A percentile compares a stretch with the other conserved stretches of the same genome.
These are phyloP conservation scores for Silvanus unidentatus DNA, from an alignment of 2,888 invertebrate species.

Conservation along the genomic window DNA sequence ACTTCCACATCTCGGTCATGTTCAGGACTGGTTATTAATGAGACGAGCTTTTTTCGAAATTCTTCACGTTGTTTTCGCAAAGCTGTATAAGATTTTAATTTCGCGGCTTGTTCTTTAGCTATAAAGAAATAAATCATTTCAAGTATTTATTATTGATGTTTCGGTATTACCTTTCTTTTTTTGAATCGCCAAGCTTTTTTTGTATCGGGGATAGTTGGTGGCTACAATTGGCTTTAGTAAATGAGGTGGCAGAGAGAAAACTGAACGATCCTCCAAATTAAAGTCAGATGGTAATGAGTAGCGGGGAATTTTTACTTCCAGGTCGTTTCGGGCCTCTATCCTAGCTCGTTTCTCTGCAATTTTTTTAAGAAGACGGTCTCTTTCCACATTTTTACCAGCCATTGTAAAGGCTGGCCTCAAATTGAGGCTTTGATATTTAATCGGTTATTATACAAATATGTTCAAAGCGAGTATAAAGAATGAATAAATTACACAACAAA, in stretches of 20 bases:
- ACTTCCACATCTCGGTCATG: constrained; percentile 48
- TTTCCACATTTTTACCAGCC: constrained; percentile 36
- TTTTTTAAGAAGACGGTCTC: constrained; percentile 46
- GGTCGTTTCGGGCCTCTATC: constrained; percentile 47
- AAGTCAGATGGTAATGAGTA: constrained; percentile 53
- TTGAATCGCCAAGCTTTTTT: constrained; percentile 39
- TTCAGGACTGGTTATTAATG: constrained; percentile 61
- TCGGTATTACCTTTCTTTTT: constrained; percentile 35
- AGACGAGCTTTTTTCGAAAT: constrained; percentile 73
- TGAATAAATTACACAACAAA: too few relatives aligned
- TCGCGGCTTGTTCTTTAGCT: constrained; percentile 45
- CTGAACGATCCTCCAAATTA: constrained; percentile 51
- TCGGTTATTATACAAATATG: too few relatives aligned
- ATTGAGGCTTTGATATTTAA: too few relatives aligned
- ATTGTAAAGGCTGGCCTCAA: too few relatives aligned
- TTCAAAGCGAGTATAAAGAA: too few relatives aligned
- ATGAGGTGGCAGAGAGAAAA: constrained; percentile 61
- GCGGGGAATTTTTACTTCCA: constrained; percentile 52
- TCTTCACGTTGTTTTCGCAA: constrained; percentile 72
- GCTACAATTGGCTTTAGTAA: constrained; percentile 44
- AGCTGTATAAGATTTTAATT: constrained; percentile 58
- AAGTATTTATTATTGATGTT: background rate
- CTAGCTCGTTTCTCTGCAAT: constrained; percentile 43
- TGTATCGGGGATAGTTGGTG: constrained; percentile 39
- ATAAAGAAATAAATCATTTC: constrained; percentile 3